Evolutionary conservation across 2,888 invertebrate genomes (phyloP), one percentile per base, ranked within the genome.

Genomic region (Cremastobaeus sp.): DNA sequence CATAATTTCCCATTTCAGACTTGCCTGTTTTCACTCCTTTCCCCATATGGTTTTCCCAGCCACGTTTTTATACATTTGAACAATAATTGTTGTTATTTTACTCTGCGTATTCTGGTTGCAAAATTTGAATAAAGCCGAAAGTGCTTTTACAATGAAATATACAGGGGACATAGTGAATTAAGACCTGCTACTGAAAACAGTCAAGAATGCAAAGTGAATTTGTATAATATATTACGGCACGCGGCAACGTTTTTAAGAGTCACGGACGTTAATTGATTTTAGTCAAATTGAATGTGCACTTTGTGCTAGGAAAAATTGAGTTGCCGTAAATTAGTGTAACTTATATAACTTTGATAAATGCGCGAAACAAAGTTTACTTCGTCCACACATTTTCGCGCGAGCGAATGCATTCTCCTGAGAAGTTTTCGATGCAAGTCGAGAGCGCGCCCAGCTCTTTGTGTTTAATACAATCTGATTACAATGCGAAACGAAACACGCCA

Each of bases 341-440:
- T 66, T 66, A 66, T 57, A 50, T 66, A 50, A 55, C 66, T 66
- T 57, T 66, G 66, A 66, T 66, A 66, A 66, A 66, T 57, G 66
- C 48, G 32, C 34, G 50, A 66, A 66, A 66, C 55, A 66, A 66
- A 66, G 48, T 66, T 66, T 66, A 39, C 41, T 41, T 48, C 39
- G 39, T 47, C 37, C 55, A 66, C 66, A 50, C 48, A 57, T 66
- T 66, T 66, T 57, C 48, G 32, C 48, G 50, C 66, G 34, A 66
- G 35, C 55, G 57, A 66, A 57, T 50, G 34, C 66, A 57, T 66
- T 66, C 57, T 66, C 57, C 50, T 66, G 48, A 66, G 41, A 66
- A 66, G 41, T 66, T 66, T 65, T 41, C 34, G 20, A 37, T 20
- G 37, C 54, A 52, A 54, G 45, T 34, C 15, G 18, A 57, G 50